Percentiles rank a stretch among this genome's conserved stretches.
Evolutionary conservation across 2,113 vertebrate genomes (phyloP).

Genomic region (Syngnathoides biaculeatus): DNA sequence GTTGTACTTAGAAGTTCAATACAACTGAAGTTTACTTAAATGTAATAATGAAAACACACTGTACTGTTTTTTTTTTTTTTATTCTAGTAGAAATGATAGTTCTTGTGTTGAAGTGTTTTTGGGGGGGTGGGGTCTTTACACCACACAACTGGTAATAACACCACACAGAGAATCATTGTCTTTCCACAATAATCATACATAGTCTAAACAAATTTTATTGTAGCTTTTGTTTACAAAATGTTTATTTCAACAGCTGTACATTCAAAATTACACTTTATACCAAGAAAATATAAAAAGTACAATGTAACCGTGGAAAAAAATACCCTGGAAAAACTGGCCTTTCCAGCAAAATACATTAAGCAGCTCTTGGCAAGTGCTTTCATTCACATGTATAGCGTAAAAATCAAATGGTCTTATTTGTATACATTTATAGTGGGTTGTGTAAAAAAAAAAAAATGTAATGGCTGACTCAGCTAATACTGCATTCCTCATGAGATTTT

Average conservation of each 20-base stretch:
- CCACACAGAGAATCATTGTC: too few species aligned
- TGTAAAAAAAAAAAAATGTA: not conserved
- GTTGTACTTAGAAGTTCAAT: too few species aligned
- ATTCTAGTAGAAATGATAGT: too few species aligned
- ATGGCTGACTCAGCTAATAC: not conserved
- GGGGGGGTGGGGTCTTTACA: too few species aligned
- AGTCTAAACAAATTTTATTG: not conserved
- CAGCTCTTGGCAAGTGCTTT: not conserved
- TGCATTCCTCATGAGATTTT: not conserved
- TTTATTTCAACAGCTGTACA: not conserved
- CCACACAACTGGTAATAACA: too few species aligned
- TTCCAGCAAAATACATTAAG: not conserved
- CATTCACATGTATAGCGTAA: not conserved
- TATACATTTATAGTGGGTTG: not conserved
- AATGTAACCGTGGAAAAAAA: not conserved
- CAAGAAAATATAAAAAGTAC: not conserved
- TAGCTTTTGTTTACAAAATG: not conserved
- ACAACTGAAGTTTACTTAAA: not conserved
- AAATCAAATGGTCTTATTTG: not conserved
- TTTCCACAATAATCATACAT: not conserved
- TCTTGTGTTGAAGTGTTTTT: too few species aligned
- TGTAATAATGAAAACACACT: not conserved
- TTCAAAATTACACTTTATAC: not conserved
- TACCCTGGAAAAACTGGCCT: not conserved
- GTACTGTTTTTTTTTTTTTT: too few species aligned